Conservation (phyloP, 2,888 invertebrate genomes). For the Fabriciana adippe region DNA sequence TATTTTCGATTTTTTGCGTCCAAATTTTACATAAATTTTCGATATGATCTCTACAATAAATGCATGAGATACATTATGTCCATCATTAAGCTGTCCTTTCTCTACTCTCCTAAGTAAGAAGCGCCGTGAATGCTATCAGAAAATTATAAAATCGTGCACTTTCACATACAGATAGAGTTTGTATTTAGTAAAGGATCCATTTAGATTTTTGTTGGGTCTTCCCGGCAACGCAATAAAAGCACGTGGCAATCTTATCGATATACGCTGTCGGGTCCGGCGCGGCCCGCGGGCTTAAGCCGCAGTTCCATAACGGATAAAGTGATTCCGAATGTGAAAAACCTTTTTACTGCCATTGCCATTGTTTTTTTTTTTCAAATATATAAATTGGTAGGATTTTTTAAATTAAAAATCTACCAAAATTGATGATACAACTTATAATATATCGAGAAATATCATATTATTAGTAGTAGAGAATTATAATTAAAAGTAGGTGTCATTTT, state of each 20-base stretch:
- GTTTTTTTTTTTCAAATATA: slow-evolving; percentile 5
- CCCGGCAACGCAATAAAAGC: slow-evolving; percentile 67
- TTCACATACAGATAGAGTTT: slow-evolving; percentile 22
- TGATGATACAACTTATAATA: too few relatives aligned
- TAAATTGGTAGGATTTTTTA: background rate
- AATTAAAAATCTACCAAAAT: slow-evolving; percentile 11
- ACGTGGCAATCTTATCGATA: slow-evolving; percentile 71
- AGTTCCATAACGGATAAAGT: slow-evolving; percentile 36
- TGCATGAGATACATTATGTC: too few relatives aligned
- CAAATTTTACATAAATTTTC: too few relatives aligned
- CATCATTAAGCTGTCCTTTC: background rate
- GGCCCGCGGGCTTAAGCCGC: slow-evolving; percentile 53
- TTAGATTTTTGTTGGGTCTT: slow-evolving; percentile 59
- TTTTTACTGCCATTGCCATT: slow-evolving; percentile 22
- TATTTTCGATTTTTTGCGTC: too few relatives aligned
- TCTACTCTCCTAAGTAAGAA: background rate
- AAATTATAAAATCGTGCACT: slow-evolving; percentile 22
- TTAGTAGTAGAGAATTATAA: too few relatives aligned
- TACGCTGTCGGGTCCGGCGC: slow-evolving; percentile 64
- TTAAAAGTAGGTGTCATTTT: too few relatives aligned
- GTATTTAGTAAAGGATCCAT: slow-evolving; percentile 51
- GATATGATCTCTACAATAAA: too few relatives aligned
- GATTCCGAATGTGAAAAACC: slow-evolving; percentile 36
- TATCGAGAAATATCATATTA: too few relatives aligned
- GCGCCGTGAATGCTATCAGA: background rate